Conservation (phyloP, 2,888 invertebrate species). For the Furcula furcula region DNA sequence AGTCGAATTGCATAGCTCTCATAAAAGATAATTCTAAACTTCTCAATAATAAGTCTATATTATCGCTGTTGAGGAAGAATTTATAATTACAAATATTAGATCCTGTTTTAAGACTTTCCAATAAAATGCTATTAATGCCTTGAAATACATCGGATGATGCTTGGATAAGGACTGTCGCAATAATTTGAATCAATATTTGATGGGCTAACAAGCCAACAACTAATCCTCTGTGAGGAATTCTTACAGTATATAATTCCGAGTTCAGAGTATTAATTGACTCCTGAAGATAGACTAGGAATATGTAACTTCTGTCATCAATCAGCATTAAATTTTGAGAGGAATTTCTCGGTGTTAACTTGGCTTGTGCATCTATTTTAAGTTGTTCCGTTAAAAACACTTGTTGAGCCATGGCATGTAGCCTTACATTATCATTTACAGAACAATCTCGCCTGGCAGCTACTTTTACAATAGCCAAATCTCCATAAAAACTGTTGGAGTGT, state of each 20-base stretch:
- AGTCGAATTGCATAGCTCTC: slow-evolving; percentile 93
- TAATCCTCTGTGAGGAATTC: slow-evolving; percentile 93
- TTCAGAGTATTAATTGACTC: slow-evolving; percentile 87
- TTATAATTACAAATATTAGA: slow-evolving; percentile 68
- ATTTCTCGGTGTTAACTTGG: slow-evolving; percentile 60
- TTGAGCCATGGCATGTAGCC: slow-evolving; percentile 93
- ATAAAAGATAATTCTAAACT: slow-evolving; percentile 91
- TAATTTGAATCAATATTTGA: slow-evolving; percentile 95
- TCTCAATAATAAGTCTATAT: slow-evolving; percentile 87
- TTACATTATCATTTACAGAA: slow-evolving; percentile 90
- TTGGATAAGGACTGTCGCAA: slow-evolving; percentile 92
- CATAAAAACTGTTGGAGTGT: slow-evolving; percentile 96
- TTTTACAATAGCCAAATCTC: slow-evolving; percentile 95
- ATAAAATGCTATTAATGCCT: slow-evolving; percentile 82
- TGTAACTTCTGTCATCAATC: slow-evolving; percentile 92
- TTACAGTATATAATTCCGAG: slow-evolving; percentile 88
- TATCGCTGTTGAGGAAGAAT: slow-evolving; percentile 79
- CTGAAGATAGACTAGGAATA: slow-evolving; percentile 92
- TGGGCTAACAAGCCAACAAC: slow-evolving; percentile 95
- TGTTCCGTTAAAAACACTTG: slow-evolving; percentile 90
- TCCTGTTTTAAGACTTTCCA: slow-evolving; percentile 74
- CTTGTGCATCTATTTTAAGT: slow-evolving; percentile 54
- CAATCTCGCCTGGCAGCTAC: slow-evolving; percentile 95
- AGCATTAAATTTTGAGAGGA: slow-evolving; percentile 74
- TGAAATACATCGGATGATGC: slow-evolving; percentile 84